A percentile compares a stretch with the other conserved stretches of the same genome.
Evolutionary conservation across 1,140 invertebrate genomes (phyloP).

Genomic region (Drosophila repleta): DNA sequence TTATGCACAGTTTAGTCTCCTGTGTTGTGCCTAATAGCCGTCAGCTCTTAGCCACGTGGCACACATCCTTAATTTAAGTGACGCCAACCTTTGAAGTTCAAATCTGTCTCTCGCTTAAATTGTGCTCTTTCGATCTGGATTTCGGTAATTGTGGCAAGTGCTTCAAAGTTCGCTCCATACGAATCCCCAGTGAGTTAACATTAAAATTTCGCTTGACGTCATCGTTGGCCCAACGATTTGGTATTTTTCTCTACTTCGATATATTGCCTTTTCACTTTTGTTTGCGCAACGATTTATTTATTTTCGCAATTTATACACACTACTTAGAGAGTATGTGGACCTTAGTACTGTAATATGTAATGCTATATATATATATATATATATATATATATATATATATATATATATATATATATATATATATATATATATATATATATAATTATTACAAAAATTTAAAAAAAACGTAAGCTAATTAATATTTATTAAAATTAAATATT

Average conservation of each 20-base stretch:
- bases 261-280: slow-evolving; percentile 65
- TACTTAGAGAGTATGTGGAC: not conserved
- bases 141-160: not conserved
- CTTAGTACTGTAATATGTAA: not conserved
- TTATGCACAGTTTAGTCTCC: slow-evolving; percentile 75
- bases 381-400: too few relatives aligned
- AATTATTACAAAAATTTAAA: too few relatives aligned
- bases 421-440: too few relatives aligned
- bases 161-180: not conserved
- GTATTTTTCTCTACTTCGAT: not conserved
- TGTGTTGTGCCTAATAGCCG: slow-evolving; percentile 73
- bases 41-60: slow-evolving; percentile 63
- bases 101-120: slow-evolving; percentile 16
- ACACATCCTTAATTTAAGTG: slow-evolving; percentile 73
- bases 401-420: too few relatives aligned
- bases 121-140: not conserved
- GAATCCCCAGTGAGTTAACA: slow-evolving; percentile 21
- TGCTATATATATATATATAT: too few relatives aligned
- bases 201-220: not conserved
- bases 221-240: slow-evolving; percentile 14
- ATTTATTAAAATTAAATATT: too few relatives aligned
- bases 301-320: slow-evolving; percentile 46
- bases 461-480: too few relatives aligned
- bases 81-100: slow-evolving; percentile 19
- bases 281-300: slow-evolving; percentile 71